These are phyloP conservation scores for Toxotes lorentzi DNA, from an alignment of 2,797 vertebrate species.

Conservation along the genomic window DNA sequence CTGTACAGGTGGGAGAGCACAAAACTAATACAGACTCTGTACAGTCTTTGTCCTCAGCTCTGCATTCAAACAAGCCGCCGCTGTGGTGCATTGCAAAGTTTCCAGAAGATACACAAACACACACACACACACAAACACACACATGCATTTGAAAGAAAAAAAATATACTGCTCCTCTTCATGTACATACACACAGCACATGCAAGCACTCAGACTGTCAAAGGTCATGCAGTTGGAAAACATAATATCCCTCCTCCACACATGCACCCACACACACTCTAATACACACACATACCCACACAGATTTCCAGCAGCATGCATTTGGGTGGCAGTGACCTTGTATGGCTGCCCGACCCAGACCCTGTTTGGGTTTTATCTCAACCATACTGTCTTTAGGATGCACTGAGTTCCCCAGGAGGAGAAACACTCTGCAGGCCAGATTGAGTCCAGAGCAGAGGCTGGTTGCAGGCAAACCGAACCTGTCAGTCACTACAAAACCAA, in stretches of 20 bases:
- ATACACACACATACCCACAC: constrained; percentile 14
- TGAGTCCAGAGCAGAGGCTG: constrained; percentile 11
- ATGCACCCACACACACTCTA: constrained; percentile 24
- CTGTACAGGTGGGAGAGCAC: constrained; percentile 40
- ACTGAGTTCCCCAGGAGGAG: constrained; percentile 20
- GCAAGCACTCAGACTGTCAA: constrained; percentile 6
- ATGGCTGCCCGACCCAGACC: constrained; percentile 19
- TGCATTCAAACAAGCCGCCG: background rate
- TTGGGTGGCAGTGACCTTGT: constrained; percentile 54
- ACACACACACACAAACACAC: background rate
- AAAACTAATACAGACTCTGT: background rate
- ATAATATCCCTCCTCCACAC: constrained; percentile 1
- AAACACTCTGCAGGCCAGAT: constrained; percentile 32
- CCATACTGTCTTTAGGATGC: constrained; percentile 33
- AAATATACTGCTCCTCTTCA: background rate
- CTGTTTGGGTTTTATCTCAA: constrained; percentile 42
- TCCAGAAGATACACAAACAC: background rate
- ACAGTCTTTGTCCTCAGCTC: constrained; percentile 5
- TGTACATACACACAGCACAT: background rate
- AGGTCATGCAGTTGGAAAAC: constrained; percentile 14
- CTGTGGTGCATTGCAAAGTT: constrained; percentile 31
- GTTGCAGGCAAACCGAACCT: constrained; percentile 2
- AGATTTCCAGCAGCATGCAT: constrained; percentile 29
- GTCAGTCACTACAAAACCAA: constrained; percentile 15
- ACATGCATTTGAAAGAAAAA: background rate